Conservation (phyloP, 2,888 invertebrate species). For the Pogonocherus hispidulus region DNA sequence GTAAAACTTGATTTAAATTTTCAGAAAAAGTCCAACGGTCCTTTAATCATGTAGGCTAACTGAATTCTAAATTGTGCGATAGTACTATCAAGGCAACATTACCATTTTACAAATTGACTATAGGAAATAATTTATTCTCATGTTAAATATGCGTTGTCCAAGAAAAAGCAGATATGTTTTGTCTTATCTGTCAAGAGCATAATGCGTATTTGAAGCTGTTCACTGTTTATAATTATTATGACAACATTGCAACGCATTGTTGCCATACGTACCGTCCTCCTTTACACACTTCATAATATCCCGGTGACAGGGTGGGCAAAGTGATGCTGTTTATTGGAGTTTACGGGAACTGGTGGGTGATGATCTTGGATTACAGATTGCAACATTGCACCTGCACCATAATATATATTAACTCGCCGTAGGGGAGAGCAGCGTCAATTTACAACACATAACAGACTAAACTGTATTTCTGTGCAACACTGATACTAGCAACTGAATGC, state of each 20-base stretch:
- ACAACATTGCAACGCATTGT: conserved; percentile 16
- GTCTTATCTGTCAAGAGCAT: not conserved
- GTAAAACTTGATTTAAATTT: too few species aligned
- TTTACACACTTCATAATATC: conserved; percentile 4
- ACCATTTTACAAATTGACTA: too few species aligned
- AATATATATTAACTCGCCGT: not conserved
- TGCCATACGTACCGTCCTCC: conserved; percentile 3
- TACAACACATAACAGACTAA: too few species aligned
- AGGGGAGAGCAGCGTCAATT: conserved; percentile 2
- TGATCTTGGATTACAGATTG: conserved; percentile 29
- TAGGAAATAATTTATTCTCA: too few species aligned
- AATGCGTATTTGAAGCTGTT: conserved; percentile 13
- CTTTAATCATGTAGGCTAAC: too few species aligned
- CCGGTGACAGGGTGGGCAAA: conserved; percentile 20
- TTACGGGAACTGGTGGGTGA: conserved; percentile 14
- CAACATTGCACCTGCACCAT: conserved; percentile 33
- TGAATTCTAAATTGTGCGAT: too few species aligned
- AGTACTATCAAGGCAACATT: too few species aligned
- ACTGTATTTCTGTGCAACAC: too few species aligned
- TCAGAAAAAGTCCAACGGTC: too few species aligned
- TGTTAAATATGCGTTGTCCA: too few species aligned
- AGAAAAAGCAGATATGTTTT: too few species aligned
- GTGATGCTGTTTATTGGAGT: conserved; percentile 19
- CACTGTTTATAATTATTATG: conserved; percentile 24
- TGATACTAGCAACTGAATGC: too few species aligned